Conservation (phyloP, 2,797 vertebrate species). For the Enteromius mattozi region DNA sequence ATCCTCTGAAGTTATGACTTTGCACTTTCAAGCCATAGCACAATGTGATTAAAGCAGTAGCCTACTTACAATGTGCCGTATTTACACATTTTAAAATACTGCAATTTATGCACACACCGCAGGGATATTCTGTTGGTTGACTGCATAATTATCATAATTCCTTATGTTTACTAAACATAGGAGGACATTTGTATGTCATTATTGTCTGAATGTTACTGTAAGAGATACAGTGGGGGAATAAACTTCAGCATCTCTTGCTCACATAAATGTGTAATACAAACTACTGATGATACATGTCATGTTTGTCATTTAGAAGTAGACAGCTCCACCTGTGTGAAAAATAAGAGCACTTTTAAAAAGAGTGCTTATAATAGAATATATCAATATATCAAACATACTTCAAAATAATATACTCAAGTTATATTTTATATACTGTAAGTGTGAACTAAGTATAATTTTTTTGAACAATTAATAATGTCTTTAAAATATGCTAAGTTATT, state of each 20-base stretch:
- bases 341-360: not conserved
- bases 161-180: not conserved
- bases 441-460: not conserved
- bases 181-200: not conserved
- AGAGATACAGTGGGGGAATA: too few species aligned
- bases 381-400: too few species aligned
- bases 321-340: not conserved
- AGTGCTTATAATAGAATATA: not conserved
- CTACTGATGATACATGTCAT: not conserved
- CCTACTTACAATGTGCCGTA: not conserved
- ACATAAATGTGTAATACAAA: not conserved
- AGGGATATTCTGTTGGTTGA: not conserved
- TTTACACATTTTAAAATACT: not conserved
- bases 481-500: not conserved
- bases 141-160: not conserved
- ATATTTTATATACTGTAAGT: too few species aligned
- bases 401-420: not conserved
- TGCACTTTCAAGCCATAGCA: slow-evolving; percentile 7
- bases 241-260: too few species aligned
- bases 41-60: not conserved
- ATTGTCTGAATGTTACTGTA: not conserved
- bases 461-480: not conserved
- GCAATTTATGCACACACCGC: not conserved
- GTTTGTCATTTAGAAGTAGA: not conserved
- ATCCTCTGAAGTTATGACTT: slow-evolving; percentile 18